A percentile compares a stretch with the other conserved stretches of the same genome.
phyloP scores from a whole-genome alignment of 2,113 vertebrate species.

The Chionomys nivalis region DNA sequence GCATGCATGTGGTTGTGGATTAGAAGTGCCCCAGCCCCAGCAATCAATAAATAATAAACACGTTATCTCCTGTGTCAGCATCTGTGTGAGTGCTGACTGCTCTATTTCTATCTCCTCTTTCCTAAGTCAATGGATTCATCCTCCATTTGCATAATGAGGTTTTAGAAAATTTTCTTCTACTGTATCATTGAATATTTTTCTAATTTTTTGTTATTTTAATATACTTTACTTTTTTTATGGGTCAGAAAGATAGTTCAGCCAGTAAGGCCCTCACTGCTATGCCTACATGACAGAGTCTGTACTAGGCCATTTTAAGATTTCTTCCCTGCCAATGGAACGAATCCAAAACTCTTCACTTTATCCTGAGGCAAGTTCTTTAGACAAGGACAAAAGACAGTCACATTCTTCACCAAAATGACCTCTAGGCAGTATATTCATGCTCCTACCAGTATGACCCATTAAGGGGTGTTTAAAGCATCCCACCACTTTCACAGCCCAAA shows the following conservation, averaged over 20 bases:
- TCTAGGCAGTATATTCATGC: no score
- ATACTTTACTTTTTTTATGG: not conserved
- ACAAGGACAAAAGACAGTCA: no score
- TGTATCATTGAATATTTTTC: constrained; percentile 18
- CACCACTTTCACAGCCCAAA: no score
- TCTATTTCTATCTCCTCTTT: not conserved
- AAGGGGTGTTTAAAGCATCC: no score
- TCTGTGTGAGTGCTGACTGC: not conserved
- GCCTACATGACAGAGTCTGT: not conserved
- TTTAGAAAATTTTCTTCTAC: constrained; percentile 18
- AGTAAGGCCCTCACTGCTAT: not conserved
- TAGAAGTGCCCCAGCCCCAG: no score
- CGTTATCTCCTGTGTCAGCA: not conserved
- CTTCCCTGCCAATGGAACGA: no score
- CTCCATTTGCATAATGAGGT: not conserved
- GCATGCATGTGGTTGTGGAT: not conserved
- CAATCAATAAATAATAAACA: not conserved
- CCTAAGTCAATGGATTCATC: not conserved
- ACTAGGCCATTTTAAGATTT: no score
- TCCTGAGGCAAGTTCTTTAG: no score
- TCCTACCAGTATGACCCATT: no score
- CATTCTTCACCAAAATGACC: no score
- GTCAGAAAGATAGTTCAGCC: not conserved
- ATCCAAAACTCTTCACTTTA: no score
- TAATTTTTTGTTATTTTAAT: not conserved